Evolutionary conservation across 2,113 vertebrate genomes (phyloP), one percentile per base, ranked within the genome.

Genomic region (Trinectes maculatus): DNA sequence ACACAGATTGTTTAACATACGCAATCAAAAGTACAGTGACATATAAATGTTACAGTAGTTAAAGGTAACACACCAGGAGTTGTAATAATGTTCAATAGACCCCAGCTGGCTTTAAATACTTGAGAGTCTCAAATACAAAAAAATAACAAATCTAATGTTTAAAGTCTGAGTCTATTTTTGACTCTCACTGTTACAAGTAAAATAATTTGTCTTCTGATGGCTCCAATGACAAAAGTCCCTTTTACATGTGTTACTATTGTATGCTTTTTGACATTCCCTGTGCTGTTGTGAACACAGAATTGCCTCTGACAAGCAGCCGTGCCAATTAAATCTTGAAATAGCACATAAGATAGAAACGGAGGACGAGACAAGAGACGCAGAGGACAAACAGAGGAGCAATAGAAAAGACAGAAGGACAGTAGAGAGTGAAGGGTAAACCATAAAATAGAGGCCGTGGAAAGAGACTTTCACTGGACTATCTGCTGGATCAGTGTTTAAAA

Each of bases 401-500:
- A 53, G 26, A 66, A 53, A 48, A 21, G 40, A 25, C 42, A 26
- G 51, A 39, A 10, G 39, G 7, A 65, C 49, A 9, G 24, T 8
- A 16, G 58, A 18, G 28, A 77, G 54, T 53, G 55, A 65, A 56
- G 66, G 65, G 49, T 65, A 63, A 66, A 58, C 59, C 59, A 48
- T 51, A 71, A 76, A 69, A 74, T 25, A 6, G 53, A 79, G 46
- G 65, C 58, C 57, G 51, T 52, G 51, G 48, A 33, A 46, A 71
- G 29, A 49, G 71, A 75, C 77, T 79, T 87, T 78, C 62, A 76
- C 81, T 28, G 59, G 60, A 64, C 75, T 74, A 51, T 80, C 76
- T 61, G 44, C 37, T 42, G 65, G 80, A 85, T 82, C 67, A 61
- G 63, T 81, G 62, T 85, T 79, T 84, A 74, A 78, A 84, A 86